Evolutionary conservation across 1,140 invertebrate species (phyloP).

Genomic region (Anastatus disparis): DNA sequence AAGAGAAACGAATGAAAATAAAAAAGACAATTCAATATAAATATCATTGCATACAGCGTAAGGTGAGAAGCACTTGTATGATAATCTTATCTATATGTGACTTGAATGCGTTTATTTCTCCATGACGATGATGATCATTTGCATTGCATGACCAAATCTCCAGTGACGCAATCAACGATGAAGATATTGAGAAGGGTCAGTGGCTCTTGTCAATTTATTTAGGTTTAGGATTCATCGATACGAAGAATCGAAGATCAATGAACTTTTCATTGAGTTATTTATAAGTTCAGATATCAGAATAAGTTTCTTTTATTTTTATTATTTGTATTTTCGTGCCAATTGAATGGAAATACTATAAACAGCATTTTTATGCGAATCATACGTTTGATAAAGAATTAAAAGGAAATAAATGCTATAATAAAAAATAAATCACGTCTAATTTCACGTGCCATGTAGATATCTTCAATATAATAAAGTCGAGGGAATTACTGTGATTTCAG

Average conservation of each 20-base stretch:
- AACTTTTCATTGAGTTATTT: too few species aligned
- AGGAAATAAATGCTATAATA: too few species aligned
- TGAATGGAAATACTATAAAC: too few species aligned
- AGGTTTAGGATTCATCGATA: slow-evolving; percentile 34
- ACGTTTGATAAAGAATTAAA: too few species aligned
- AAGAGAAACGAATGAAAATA: neutral
- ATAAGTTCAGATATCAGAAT: too few species aligned
- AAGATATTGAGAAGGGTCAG: slow-evolving; percentile 49
- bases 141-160: neutral
- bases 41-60: slow-evolving; percentile 7
- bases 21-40: neutral
- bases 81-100: slow-evolving; percentile 21
- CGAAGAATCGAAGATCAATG: neutral
- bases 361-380: too few species aligned
- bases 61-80: neutral
- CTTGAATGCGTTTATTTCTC: slow-evolving; percentile 4
- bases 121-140: neutral
- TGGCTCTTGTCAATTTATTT: slow-evolving; percentile 55
- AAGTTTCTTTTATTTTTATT: too few species aligned
- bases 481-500: too few species aligned
- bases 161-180: slow-evolving; percentile 28
- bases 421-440: too few species aligned
- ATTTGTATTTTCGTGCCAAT: too few species aligned
- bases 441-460: too few species aligned
- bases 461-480: too few species aligned